phyloP scores from a whole-genome alignment of 2,113 vertebrate genomes.

The Brachyistius frenatus region DNA sequence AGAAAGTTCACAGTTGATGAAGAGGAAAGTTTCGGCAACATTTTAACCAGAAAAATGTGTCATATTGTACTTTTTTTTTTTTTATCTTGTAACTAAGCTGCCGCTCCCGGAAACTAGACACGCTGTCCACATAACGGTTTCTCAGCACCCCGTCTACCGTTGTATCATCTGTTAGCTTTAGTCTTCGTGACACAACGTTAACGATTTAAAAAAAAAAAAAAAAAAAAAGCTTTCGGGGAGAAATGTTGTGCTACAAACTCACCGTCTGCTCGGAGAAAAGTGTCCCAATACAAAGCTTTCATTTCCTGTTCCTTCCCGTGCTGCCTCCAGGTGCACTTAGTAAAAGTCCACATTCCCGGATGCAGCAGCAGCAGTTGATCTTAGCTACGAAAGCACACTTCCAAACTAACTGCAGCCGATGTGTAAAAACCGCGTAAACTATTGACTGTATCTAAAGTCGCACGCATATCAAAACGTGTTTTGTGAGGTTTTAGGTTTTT shows the following conservation, averaged over 20 bases:
- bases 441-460: too few species aligned
- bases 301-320: conserved; percentile 56
- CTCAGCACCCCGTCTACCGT: too few species aligned
- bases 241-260: conserved; percentile 29
- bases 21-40: not conserved
- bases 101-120: too few species aligned
- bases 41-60: not conserved
- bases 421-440: too few species aligned
- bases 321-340: conserved; percentile 50
- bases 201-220: not conserved
- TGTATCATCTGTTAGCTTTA: not conserved
- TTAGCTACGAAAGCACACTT: not conserved
- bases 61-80: not conserved
- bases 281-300: conserved; percentile 23
- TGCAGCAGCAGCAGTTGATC: too few species aligned
- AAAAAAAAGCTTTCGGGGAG: rapidly evolving
- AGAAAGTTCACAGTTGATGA: too few species aligned
- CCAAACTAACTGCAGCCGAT: too few species aligned
- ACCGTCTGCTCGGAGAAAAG: conserved; percentile 55
- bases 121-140: not conserved
- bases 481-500: not conserved
- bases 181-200: not conserved
- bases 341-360: not conserved
- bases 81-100: not conserved
- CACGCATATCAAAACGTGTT: not conserved